phyloP scores from a whole-genome alignment of 1,140 invertebrate species.

The Grapholita molesta region DNA sequence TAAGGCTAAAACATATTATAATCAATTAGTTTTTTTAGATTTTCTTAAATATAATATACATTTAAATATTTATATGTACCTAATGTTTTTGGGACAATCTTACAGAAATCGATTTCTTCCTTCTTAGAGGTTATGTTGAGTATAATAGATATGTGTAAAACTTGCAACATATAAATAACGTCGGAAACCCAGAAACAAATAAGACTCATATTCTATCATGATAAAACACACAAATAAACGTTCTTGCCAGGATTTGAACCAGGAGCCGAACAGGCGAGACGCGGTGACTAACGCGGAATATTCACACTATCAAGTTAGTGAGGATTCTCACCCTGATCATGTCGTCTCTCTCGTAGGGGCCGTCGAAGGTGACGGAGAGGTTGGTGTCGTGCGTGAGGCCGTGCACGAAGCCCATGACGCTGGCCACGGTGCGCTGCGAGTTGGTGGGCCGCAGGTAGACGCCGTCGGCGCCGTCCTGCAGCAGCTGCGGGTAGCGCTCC shows the following conservation, averaged over 20 bases:
- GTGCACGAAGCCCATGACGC: constrained; percentile 54
- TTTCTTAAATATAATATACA: neutral
- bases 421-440: constrained; percentile 56
- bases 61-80: neutral
- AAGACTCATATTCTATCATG: too few species aligned
- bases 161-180: too few species aligned
- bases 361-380: constrained; percentile 40
- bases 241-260: too few species aligned
- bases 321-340: constrained; percentile 45
- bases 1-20: constrained; percentile 61
- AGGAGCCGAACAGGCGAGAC: too few species aligned
- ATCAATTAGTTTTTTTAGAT: neutral
- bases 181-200: too few species aligned
- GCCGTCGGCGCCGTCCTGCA: constrained; percentile 27
- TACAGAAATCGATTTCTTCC: too few species aligned
- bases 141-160: too few species aligned
- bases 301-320: neutral
- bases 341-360: constrained; percentile 37
- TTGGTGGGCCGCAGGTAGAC: constrained; percentile 58
- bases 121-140: too few species aligned
- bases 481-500: constrained; percentile 42
- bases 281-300: too few species aligned
- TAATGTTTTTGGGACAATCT: too few species aligned
- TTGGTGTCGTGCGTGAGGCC: constrained; percentile 41
- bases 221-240: too few species aligned